Percentiles rank a stretch among this genome's conserved stretches.
Conservation (phyloP, 2,888 invertebrate genomes). For the Andrena chrysosceles region DNA sequence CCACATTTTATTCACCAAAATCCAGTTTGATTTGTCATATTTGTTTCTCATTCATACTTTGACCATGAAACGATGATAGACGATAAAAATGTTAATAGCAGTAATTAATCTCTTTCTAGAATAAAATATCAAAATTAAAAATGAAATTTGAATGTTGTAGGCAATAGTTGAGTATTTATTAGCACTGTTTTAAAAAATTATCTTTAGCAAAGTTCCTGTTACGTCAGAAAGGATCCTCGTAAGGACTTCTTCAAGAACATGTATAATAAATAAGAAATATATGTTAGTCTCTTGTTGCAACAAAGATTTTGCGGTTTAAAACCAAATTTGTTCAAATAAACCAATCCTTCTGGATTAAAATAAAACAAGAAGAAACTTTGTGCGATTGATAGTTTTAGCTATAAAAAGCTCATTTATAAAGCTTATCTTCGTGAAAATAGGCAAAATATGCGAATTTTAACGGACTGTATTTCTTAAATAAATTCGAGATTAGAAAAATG, state of each 20-base stretch:
- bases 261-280: constrained; percentile 1
- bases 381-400: too few species aligned
- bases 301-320: too few species aligned
- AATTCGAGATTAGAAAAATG: too few species aligned
- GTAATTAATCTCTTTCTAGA: background rate
- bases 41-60: constrained; percentile 2
- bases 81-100: background rate
- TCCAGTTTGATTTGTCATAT: background rate
- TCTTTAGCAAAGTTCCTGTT: background rate
- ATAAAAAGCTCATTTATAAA: too few species aligned
- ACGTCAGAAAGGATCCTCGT: constrained; percentile 17
- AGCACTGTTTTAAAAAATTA: background rate
- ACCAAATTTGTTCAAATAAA: too few species aligned
- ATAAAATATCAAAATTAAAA: background rate
- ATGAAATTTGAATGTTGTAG: background rate
- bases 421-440: too few species aligned
- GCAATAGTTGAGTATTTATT: background rate
- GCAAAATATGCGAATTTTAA: too few species aligned
- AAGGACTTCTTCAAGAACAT: background rate
- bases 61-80: background rate
- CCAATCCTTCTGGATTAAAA: too few species aligned
- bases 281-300: background rate
- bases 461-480: too few species aligned
- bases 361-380: too few species aligned
- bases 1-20: background rate